Base-by-base conservation (phyloP, 2,888 invertebrate species). In the Caenorhabditis sp. region DNA sequence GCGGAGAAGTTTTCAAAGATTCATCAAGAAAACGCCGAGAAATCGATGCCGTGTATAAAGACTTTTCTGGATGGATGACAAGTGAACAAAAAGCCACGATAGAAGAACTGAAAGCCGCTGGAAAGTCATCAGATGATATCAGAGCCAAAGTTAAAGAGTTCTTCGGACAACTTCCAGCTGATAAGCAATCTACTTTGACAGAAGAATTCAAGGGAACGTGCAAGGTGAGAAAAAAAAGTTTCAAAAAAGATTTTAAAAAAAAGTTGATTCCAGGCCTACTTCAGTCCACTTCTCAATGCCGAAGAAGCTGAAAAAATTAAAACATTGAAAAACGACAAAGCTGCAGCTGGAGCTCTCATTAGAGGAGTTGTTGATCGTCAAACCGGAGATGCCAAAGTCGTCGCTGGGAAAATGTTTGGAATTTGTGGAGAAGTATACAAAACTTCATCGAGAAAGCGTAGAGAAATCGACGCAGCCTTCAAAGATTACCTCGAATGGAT, bases 131-230 rank as follows among this genome's bases (percentile, higher is more conserved):
- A 10, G 57, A 62, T n/a, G 83, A 83, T n/a, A 60, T 82, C 27
- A 73, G 70, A 20, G 68, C 63, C 12, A 81, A 83, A 59, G 73
- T 80, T 36, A 76, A 77, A 38, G 81, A 67, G 27, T 81, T 64
- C 70, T 84, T 81, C 65, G 73, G 71, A 0, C 59, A 60, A 25
- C 67, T 78, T 60, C 69, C 81, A 65, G 63, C 63, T 17, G 76
- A 70, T 10, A 53, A 67, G 50, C 77, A 76, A 38, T 36, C 59
- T 0, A 20, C 56, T 12, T 50, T 79, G 50, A 76, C 60, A n/a
- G 70, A 67, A 23, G 75, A 75, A 53, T 79, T 67, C 76, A 79
- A 79, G 58, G 75, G 68, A 63, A 79, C 70, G 38, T 79, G 79
- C 75, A 79, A 70, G 57, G 50, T 43, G 14, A 43, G 12, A 10